Percentiles rank a stretch among this genome's conserved stretches.
phyloP scores from a whole-genome alignment of 2,888 invertebrate species.

The Andrena haemorrhoa region DNA sequence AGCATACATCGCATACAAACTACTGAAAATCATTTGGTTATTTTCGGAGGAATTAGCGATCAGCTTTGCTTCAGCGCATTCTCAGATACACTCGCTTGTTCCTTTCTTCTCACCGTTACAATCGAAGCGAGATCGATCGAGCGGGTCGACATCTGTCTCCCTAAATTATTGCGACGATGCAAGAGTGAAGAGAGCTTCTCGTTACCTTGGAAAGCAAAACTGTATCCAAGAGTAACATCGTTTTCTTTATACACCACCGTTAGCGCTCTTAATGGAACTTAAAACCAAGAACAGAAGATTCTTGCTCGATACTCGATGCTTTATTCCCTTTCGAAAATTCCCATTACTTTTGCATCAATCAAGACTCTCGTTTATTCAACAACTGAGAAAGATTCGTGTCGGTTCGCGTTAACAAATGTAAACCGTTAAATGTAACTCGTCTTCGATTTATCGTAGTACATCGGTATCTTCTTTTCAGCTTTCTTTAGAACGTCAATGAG shows the following conservation, averaged over 20 bases:
- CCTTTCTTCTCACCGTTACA: conserved; percentile 3
- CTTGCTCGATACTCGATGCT: conserved; percentile 9
- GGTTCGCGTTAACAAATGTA: conserved; percentile 3
- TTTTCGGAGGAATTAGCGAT: conserved; percentile 4
- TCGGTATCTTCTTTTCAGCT: conserved; percentile 14
- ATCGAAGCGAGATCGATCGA: conserved; percentile 3
- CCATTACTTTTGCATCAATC: conserved; percentile 49
- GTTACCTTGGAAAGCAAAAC: background rate
- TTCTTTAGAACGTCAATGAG: conserved; percentile 23
- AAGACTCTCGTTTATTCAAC: conserved; percentile 31
- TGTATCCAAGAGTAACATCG: background rate
- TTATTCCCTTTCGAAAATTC: conserved; percentile 32
- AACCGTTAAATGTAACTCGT: conserved; percentile 19
- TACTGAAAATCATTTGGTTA: conserved; percentile 16
- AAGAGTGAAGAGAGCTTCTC: conserved; percentile 44
- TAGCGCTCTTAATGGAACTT: background rate
- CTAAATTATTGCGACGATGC: conserved; percentile 32
- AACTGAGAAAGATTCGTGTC: conserved; percentile 31
- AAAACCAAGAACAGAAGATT: conserved; percentile 28
- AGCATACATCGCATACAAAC: conserved; percentile 27
- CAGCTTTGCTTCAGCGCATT: conserved; percentile 10
- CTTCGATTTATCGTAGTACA: conserved; percentile 20
- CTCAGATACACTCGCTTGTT: background rate
- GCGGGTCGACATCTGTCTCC: background rate
- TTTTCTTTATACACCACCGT: background rate